Evolutionary conservation across 2,888 invertebrate species (phyloP).

Genomic region (Coenonympha glycerion): DNA sequence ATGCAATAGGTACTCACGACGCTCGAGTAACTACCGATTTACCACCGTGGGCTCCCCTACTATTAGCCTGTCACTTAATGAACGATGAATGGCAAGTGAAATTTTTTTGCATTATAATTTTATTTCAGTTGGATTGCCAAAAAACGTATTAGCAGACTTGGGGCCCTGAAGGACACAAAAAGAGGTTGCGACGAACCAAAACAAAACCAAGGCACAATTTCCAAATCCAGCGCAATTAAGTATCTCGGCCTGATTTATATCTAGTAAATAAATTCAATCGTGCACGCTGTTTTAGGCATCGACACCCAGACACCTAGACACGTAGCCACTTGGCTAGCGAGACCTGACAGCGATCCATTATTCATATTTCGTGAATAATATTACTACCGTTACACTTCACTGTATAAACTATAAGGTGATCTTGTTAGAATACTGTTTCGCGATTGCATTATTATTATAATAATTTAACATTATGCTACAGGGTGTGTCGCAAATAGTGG

Average conservation of each 20-base stretch:
- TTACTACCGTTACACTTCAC: conserved; percentile 27
- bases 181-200: too few relatives aligned
- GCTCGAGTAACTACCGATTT: too few relatives aligned
- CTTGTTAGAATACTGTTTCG: conserved; percentile 2
- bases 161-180: too few relatives aligned
- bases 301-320: too few relatives aligned
- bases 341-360: conserved; percentile 29
- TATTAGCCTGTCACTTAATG: too few relatives aligned
- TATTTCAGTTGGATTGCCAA: too few relatives aligned
- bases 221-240: conserved; percentile 16
- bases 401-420: conserved; percentile 15
- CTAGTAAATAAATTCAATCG: conserved; percentile 17
- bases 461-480: neutral
- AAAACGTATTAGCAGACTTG: too few relatives aligned
- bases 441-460: neutral
- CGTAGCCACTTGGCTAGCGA: conserved; percentile 27
- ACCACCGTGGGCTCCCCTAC: too few relatives aligned
- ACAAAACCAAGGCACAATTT: conserved; percentile 1
- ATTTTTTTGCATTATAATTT: too few relatives aligned
- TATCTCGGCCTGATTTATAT: conserved; percentile 18
- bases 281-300: conserved; percentile 20
- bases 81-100: too few relatives aligned
- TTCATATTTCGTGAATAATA: conserved; percentile 31
- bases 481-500: too few relatives aligned
- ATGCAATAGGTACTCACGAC: too few relatives aligned